Evolutionary conservation across 2,113 vertebrate genomes (phyloP), one percentile per base, ranked within the genome.

Genomic region (Sarotherodon lohbergeri): DNA sequence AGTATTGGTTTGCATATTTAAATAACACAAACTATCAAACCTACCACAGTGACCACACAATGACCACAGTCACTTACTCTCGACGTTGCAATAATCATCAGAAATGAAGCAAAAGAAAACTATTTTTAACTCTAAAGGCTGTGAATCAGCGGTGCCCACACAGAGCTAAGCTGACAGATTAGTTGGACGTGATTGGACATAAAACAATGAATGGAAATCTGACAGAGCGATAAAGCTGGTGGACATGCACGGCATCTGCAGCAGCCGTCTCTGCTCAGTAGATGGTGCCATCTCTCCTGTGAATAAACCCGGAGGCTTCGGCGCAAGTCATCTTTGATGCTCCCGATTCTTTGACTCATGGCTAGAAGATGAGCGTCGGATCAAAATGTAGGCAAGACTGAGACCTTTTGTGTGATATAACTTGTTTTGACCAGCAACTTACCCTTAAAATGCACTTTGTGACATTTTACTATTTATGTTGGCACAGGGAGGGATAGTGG

Each of bases 251-350:
- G 43, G 13, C 1, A 12, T 24, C 50, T 32, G 71, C 11, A 16
- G 50, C 82, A 80, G 59, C 24, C 3, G 12, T 41, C 0, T 7
- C 8, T 39, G 1, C 32, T 48, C 93, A 89, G 85, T 81, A 93
- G 93, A 90, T 87, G 92, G 88, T 68, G 84, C 91, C 50, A 84
- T 86, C 48, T 76, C 14, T 9, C n/a, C 39, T 66, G 2, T 34
- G 11, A 22, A 76, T 48, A 29, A 76, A 76, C 3, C 8, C 1
- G 0, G 3, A 46, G 68, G 36, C 39, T 27, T 71, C 7, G 9
- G 41, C 16, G 13, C 68, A 6, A 71, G 39, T 17, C 13, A 17
- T 76, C 14, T 27, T 17, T 43, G n/a, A 73, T 27, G 39, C 13
- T 46, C 22, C 22, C 5, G 5, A 16, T 73, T 46, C 3, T 73